Base-by-base conservation (phyloP, 2,113 vertebrate species). In the Diadophis punctatus region DNA sequence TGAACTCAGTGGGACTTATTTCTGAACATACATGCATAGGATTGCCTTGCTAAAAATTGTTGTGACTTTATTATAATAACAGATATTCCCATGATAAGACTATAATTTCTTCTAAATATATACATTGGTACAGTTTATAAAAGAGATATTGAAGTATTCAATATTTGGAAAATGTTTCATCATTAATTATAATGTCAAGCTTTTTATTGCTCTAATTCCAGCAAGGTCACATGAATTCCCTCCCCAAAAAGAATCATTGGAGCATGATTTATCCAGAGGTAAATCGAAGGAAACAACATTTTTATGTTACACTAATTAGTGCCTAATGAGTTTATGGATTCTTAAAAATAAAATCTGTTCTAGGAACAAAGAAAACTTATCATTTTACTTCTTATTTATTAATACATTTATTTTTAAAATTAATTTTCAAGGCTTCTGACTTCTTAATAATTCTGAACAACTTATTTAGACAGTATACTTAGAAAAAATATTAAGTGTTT, bases 211-310 rank as follows among this genome's bases (percentile, higher is more conserved):
- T 85, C 14, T 48, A 92, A 55, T 91, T 95, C 80, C 60, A 92
- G 56, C 0, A 0, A 84, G 90, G 63, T 94, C 89, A 91, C 12
- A 52, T 3, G 0, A 46, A 20, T 48, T 11, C 58, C 14, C 93
- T 91, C 93, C 68, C 7, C 90, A 39, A 18, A 93, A 80, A 94
- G 46, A 92, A 90, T 94, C 92, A 88, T 30, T 91, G 91, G 90
- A 93, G 93, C 85, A 80, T 96, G 91, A 96, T 68, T 95, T 96
- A 92, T 87, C 90, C 94, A 39, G 68, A 90, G 90, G 94, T 91
- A 94, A 94, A 93, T 52, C 55, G 55, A 91, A 93, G 53, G 52
- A 93, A 95, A 87, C 63, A 90, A 89, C 91, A 90, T 94, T 94
- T 90, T 93, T 93, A 93, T 55, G 18, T 93, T 90, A 90, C 87